Conservation (phyloP, 2,797 vertebrate genomes). For the Prionace glauca region DNA sequence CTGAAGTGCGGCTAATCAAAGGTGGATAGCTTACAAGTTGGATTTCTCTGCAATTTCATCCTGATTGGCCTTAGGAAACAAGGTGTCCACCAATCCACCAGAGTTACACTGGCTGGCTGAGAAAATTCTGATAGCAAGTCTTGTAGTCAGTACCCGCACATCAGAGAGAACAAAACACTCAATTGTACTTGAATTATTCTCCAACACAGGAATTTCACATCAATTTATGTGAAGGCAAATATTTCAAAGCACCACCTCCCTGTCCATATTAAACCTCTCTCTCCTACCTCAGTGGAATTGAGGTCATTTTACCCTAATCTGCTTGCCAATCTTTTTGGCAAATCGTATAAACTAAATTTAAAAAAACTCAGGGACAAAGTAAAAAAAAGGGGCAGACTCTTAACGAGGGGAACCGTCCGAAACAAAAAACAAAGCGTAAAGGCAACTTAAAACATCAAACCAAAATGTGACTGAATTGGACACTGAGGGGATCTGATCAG, state of each 20-base stretch:
- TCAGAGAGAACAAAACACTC: neutral
- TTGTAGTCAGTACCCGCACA: neutral
- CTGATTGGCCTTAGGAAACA: neutral
- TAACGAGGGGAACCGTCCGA: too few species aligned
- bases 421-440: too few species aligned
- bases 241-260: neutral
- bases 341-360: too few species aligned
- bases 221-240: neutral
- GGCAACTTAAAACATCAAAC: too few species aligned
- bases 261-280: neutral
- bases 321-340: too few species aligned
- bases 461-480: too few species aligned
- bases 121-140: neutral
- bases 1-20: too few species aligned
- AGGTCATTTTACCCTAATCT: neutral
- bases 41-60: neutral
- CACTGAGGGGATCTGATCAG: neutral
- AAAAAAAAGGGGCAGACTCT: too few species aligned
- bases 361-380: too few species aligned
- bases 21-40: neutral
- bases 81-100: neutral
- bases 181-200: neutral
- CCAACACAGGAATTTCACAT: neutral
- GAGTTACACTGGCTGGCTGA: neutral
- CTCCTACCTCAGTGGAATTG: neutral